Conservation (phyloP, 2,797 vertebrate genomes). For the Peromyscus attwateri region DNA sequence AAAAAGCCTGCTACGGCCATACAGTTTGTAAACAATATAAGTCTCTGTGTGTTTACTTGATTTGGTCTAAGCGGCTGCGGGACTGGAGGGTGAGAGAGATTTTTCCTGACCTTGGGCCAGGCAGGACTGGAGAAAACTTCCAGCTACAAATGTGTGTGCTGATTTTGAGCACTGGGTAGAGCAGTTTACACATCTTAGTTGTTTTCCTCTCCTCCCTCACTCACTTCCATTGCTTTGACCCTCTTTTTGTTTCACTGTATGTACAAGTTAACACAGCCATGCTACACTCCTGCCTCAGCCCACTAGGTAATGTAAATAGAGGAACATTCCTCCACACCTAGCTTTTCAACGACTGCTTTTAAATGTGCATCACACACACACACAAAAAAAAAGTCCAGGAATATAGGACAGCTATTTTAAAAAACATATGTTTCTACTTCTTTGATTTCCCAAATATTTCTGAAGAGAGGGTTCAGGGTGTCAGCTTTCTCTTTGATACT, state of each 20-base stretch:
- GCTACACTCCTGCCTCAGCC: not conserved
- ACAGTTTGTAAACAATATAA: too few species aligned
- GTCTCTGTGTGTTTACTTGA: too few species aligned
- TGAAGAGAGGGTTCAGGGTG: not conserved
- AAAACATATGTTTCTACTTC: not conserved
- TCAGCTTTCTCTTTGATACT: not conserved
- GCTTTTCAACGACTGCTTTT: not conserved
- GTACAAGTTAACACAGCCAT: not conserved
- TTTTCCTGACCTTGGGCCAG: too few species aligned
- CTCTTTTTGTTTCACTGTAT: not conserved
- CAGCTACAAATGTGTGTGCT: not conserved
- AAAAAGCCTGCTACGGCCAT: too few species aligned
- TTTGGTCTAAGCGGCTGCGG: too few species aligned
- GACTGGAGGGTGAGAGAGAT: too few species aligned
- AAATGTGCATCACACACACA: not conserved
- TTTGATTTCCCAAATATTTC: not conserved
- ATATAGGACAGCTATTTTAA: not conserved
- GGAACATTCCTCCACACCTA: not conserved
- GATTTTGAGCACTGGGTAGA: not conserved
- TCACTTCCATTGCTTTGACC: not conserved
- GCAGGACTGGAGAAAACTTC: too few species aligned
- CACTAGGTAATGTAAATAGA: not conserved
- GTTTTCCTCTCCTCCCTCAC: too few species aligned
- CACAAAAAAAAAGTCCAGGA: not conserved
- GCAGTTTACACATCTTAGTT: not conserved